Percentiles rank a stretch among this genome's conserved stretches.
Evolutionary conservation across 2,113 vertebrate genomes (phyloP).

Genomic region (human): GRCh38 chr7:111268001-111268500

Average conservation of each 20-base stretch:
- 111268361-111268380: background rate
- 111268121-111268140: background rate
- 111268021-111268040: background rate
- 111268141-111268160: background rate
- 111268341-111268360: background rate
- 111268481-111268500: background rate
- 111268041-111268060: background rate
- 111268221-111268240: background rate
- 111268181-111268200: background rate
- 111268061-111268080: slow-evolving; percentile 2
- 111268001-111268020: slow-evolving; percentile 26
- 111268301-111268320: background rate
- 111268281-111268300: background rate
- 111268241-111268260: background rate
- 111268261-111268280: background rate
- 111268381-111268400: slow-evolving; percentile 5
- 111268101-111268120: background rate
- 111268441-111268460: slow-evolving; percentile 28
- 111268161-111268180: background rate
- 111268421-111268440: slow-evolving; percentile 34
- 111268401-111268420: background rate
- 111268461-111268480: background rate
- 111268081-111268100: background rate
- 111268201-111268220: background rate
- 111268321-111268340: background rate